Conservation (phyloP, 2,888 invertebrate genomes). For the Imbricaverruca yamaguchii region DNA sequence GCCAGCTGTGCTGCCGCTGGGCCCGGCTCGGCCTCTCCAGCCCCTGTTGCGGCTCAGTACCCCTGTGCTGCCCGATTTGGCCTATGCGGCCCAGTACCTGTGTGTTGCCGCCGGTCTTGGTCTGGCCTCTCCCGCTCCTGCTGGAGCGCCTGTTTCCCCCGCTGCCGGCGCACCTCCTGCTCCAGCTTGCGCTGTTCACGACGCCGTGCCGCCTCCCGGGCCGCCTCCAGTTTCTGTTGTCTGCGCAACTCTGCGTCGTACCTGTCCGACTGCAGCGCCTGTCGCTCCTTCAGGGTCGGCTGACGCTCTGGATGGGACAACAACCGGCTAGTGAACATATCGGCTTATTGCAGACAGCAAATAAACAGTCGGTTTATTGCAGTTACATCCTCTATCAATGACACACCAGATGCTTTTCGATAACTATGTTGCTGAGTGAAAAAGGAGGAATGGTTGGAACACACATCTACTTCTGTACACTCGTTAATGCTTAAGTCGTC, state of each 20-base stretch:
- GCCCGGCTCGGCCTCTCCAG: too few species aligned
- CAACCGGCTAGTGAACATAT: too few species aligned
- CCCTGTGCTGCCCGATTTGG: not conserved
- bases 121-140: not conserved
- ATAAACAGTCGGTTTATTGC: too few species aligned
- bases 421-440: too few species aligned
- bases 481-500: too few species aligned
- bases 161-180: conserved; percentile 5
- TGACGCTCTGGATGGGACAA: not conserved
- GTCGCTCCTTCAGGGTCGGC: not conserved
- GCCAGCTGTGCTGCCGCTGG: too few species aligned
- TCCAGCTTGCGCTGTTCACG: not conserved
- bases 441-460: too few species aligned
- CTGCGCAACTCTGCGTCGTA: not conserved
- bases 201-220: not conserved
- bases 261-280: not conserved
- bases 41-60: too few species aligned
- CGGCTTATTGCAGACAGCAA: too few species aligned
- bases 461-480: too few species aligned
- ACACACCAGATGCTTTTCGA: too few species aligned
- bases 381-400: too few species aligned
- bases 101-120: not conserved
- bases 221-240: not conserved
- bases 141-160: not conserved
- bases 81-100: not conserved